Base-by-base conservation (phyloP, 2,797 vertebrate genomes). In the Phataginus tetradactyla region DNA sequence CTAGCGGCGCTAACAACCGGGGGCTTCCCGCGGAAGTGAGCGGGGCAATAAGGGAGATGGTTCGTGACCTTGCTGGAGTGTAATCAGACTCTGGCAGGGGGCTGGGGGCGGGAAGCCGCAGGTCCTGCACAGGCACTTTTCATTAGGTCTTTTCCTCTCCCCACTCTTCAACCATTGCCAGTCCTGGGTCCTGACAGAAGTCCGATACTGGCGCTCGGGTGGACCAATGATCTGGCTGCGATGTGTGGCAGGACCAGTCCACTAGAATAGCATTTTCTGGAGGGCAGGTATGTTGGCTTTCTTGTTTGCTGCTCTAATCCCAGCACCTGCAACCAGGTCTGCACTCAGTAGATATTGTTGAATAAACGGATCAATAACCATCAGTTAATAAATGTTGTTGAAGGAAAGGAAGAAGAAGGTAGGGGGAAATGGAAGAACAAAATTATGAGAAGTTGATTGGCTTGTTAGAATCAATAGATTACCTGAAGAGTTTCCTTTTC, bases 311-410 rank as follows among this genome's bases (percentile, higher is more conserved):
- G 18, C 23, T 78, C 37, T 89, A 37, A 78, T 64, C 32, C 3
- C 42, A 77, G 21, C 6, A 61, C 10, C 61, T 79, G 18, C 69
- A 92, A 94, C 12, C 53, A 64, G n/a, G 37, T 45, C 57, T 27
- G 3, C 27, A 66, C 39, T 80, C 11, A 91, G 32, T 55, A 85
- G 55, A 68, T 55, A 90, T 81, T 72, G 17, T 37, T 63, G 64
- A 72, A 86, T 79, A 87, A 90, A 49, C 64, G 17, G 25, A 69
- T 84, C 8, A 68, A 59, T 87, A 93, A 75, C 61, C 13, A 90
- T 87, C 21, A 12, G 51, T 77, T 86, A 86, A 75, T 63, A 92
- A 63, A 71, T 59, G 12, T 77, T 69, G 13, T 86, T 95, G 79
- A 89, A 95, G 53, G 13, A 42, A 63, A 87, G 53, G n/a, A 89